phyloP scores from a whole-genome alignment of 2,113 vertebrate species.

The Pluvialis apricaria region DNA sequence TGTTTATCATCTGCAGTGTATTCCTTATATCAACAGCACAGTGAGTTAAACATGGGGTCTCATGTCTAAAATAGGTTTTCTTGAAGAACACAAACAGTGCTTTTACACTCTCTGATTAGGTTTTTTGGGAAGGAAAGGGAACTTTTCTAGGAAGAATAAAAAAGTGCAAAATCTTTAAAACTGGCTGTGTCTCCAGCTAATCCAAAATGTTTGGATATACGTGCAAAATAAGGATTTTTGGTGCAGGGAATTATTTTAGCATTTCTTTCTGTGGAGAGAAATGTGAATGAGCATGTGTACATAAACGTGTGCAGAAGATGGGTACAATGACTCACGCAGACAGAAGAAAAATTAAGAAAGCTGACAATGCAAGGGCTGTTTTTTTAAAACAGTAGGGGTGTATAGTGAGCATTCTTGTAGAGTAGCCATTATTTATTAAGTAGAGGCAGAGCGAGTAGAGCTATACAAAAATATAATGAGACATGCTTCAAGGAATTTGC shows the following conservation, averaged over 20 bases:
- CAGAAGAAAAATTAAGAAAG: constrained; percentile 6
- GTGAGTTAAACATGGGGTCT: background rate
- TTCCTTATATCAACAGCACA: background rate
- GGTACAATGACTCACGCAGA: background rate
- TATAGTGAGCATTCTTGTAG: background rate
- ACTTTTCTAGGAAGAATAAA: background rate
- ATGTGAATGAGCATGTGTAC: background rate
- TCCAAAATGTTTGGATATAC: background rate
- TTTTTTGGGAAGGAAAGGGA: background rate
- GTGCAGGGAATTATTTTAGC: background rate
- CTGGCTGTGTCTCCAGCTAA: background rate
- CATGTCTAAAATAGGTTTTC: background rate
- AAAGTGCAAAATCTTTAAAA: background rate
- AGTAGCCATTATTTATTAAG: constrained; percentile 50
- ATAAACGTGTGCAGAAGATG: background rate
- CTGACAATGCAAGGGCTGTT: background rate
- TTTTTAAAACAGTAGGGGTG: background rate
- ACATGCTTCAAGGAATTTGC: constrained; percentile 63
- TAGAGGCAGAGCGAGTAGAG: constrained; percentile 3
- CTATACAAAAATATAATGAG: constrained; percentile 58
- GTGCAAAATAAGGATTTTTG: background rate
- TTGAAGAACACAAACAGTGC: background rate
- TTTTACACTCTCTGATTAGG: background rate
- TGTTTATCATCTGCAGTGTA: constrained; percentile 3
- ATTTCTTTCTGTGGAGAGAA: background rate